Conservation (phyloP, 2,888 invertebrate species). For the Deilephila porcellus region DNA sequence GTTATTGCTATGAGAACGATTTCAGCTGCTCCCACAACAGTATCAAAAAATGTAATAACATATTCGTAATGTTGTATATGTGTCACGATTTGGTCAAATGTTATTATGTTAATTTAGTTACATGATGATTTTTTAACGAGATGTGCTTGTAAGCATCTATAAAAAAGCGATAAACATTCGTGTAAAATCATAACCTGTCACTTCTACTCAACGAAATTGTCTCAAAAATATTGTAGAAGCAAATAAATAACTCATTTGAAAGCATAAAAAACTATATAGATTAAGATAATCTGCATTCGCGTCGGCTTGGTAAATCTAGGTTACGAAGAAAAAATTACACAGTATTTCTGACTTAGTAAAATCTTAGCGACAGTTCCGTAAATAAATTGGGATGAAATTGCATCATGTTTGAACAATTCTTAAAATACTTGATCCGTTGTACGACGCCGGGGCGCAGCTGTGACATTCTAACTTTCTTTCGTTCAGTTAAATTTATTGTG, state of each 20-base stretch:
- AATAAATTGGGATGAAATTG: slow-evolving; percentile 8
- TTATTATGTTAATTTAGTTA: background rate
- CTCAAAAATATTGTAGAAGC: background rate
- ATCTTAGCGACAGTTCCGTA: background rate
- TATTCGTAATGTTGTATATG: too few species aligned
- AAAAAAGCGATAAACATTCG: slow-evolving; percentile 1
- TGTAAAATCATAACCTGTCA: background rate
- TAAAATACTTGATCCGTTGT: slow-evolving; percentile 13
- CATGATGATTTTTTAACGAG: background rate
- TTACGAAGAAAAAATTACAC: background rate
- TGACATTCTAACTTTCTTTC: background rate
- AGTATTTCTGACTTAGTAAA: background rate
- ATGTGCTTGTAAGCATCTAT: background rate
- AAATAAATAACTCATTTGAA: background rate
- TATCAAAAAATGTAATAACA: too few species aligned
- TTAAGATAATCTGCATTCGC: background rate
- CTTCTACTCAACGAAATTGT: background rate
- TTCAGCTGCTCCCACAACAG: too few species aligned
- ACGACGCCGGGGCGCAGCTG: background rate
- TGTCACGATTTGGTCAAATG: too few species aligned
- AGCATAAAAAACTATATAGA: background rate
- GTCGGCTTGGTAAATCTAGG: background rate
- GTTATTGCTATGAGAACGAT: too few species aligned
- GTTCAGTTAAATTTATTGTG: background rate
- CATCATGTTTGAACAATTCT: background rate